phyloP scores from a whole-genome alignment of 2,113 vertebrate genomes.

The Ondatra zibethicus region DNA sequence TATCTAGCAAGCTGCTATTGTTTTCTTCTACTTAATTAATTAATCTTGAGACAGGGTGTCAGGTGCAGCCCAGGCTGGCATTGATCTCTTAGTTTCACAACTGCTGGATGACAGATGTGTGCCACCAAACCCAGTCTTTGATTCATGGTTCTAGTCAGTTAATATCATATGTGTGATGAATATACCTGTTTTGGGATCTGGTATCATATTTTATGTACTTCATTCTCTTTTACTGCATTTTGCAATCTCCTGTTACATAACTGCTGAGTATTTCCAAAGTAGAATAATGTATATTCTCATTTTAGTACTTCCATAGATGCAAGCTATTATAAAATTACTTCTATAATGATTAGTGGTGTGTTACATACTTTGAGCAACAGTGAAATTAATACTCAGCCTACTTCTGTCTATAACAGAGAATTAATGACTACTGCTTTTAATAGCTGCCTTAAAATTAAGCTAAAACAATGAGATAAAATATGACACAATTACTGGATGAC shows the following conservation, averaged over 20 bases:
- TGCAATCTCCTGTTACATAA: not conserved
- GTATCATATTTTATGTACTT: not conserved
- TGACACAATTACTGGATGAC: not conserved
- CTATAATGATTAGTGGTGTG: not conserved
- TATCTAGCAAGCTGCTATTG: not conserved
- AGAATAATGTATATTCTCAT: not conserved
- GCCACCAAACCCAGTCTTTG: not conserved
- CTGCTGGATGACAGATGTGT: not conserved
- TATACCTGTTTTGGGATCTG: not conserved
- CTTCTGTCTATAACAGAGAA: not conserved
- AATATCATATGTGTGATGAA: not conserved
- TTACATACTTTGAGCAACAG: not conserved
- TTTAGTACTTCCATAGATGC: not conserved
- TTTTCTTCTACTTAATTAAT: not conserved
- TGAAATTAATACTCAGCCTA: not conserved
- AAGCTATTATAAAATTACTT: not conserved
- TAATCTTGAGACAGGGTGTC: not conserved
- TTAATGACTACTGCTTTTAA: not conserved
- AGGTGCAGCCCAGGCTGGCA: not conserved
- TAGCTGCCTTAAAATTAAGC: not conserved
- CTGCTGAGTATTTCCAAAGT: not conserved
- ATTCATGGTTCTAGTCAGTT: not conserved
- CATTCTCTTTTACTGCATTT: not conserved
- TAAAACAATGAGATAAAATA: not conserved
- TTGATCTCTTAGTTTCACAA: too few relatives aligned